Evolutionary conservation across 1,140 invertebrate genomes (phyloP).

Genomic region (Anastrepha ludens): DNA sequence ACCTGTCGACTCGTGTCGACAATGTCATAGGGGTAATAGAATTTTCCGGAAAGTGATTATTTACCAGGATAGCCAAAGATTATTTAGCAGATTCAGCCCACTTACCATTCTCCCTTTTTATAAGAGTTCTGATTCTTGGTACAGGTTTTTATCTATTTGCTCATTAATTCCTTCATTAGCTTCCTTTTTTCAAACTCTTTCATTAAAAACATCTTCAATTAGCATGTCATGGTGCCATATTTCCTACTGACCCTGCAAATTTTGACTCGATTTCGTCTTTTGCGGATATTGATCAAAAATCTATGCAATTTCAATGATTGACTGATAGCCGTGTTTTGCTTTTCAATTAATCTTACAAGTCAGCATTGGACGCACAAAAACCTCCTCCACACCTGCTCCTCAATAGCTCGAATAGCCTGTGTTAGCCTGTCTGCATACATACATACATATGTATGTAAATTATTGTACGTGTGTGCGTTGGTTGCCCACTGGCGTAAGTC

Average conservation of each 20-base stretch:
- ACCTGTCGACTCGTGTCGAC: too few species aligned
- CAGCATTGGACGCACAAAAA: background rate
- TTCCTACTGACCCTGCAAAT: background rate
- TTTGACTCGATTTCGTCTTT: slow-evolving; percentile 36
- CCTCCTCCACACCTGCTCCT: slow-evolving; percentile 1
- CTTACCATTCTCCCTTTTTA: too few species aligned
- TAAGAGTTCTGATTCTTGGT: too few species aligned
- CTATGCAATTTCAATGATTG: slow-evolving; percentile 56
- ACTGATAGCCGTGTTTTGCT: slow-evolving; percentile 55
- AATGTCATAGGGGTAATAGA: too few species aligned
- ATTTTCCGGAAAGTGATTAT: too few species aligned
- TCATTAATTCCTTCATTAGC: too few species aligned
- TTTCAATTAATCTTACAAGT: slow-evolving; percentile 44
- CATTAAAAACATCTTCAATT: too few species aligned
- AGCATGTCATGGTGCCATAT: background rate
- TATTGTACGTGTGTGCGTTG: background rate
- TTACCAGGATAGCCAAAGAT: too few species aligned
- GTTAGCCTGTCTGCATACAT: background rate
- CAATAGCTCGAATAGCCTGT: background rate
- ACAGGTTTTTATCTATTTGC: too few species aligned
- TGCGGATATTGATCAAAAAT: slow-evolving; percentile 57
- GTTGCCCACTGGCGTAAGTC: background rate
- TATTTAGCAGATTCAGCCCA: too few species aligned
- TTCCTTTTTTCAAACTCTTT: too few species aligned
- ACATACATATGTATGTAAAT: background rate